Evolutionary conservation across 2,888 invertebrate genomes (phyloP), one percentile per base, ranked within the genome.

Genomic region (Melanchra persicariae): DNA sequence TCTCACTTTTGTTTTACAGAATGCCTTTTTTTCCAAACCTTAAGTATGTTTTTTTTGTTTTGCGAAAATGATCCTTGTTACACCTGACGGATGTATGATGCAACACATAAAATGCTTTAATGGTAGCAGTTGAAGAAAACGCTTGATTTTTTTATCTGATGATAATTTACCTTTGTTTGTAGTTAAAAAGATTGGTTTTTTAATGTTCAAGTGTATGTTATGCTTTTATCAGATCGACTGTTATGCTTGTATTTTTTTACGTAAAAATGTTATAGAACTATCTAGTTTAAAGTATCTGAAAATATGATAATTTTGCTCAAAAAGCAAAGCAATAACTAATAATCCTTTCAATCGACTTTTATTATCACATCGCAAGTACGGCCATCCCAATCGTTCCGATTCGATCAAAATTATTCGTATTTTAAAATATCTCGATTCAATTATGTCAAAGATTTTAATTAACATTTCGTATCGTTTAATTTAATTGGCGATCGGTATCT

Each of bases 401-500:
- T 51, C 43, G 54, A 78, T 74, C 77, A 74, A 63, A 73, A 77
- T 71, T 62, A 76, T 70, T 64, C 60, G 75, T 77, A 82, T 74
- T 77, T 74, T 77, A 77, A 83, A 78, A 65, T 70, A 83, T 76
- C 80, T 83, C 73, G 76, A 72, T 79, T 81, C 85, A 85, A 86
- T 88, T 87, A 87, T 85, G 85, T 84, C 79, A 81, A 87, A 86
- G 74, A 86, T 87, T 77, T 87, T 88, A 90, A 90, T 89, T 88
- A 89, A 87, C 83, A 74, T 71, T 81, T 67, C 69, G 65, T 63
- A 67, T 83, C 85, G 84, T 85, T 87, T 85, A 76, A 86, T 79
- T 88, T 88, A 89, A 90, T 89, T 89, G 85, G 82, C 74, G 87
- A 89, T 89, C 67, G 78, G 83, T 88, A 87, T 87, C 87, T 76